Conservation (phyloP, 2,888 invertebrate species). For the Synanthedon myopaeformis region DNA sequence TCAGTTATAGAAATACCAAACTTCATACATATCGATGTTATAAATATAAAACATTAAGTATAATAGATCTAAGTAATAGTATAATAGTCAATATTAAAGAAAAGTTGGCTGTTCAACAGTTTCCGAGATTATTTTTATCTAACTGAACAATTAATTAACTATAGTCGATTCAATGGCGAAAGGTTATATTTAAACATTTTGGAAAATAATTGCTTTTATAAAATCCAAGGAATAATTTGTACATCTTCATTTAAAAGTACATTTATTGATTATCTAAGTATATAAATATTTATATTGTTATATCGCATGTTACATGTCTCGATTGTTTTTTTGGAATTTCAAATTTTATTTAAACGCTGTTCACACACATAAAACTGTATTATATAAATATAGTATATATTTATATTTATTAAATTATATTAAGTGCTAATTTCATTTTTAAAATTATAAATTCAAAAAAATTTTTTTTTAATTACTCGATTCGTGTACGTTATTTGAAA, state of each 20-base stretch:
- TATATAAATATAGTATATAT: no score
- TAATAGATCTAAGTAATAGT: constrained; percentile 35
- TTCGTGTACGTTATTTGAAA: no score
- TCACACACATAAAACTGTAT: no score
- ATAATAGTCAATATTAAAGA: constrained; percentile 62
- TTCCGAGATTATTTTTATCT: constrained; percentile 11
- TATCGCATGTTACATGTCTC: constrained; percentile 3
- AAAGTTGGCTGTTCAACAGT: constrained; percentile 60
- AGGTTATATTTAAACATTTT: background rate
- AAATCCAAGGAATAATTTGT: constrained; percentile 14
- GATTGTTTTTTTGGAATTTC: constrained; percentile 2
- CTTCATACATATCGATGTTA: constrained; percentile 69
- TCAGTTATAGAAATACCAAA: constrained; percentile 46
- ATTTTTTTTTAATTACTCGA: no score
- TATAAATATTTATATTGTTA: constrained; percentile 24
- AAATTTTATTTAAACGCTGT: background rate
- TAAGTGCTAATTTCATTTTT: no score
- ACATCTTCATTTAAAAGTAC: constrained; percentile 43
- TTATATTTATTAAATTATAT: no score
- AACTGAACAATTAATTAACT: no score
- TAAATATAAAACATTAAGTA: constrained; percentile 46
- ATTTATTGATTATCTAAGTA: constrained; percentile 32
- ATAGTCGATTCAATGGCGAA: no score
- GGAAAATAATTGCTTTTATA: background rate
- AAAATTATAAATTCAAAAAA: no score